Conservation (phyloP, 2,113 vertebrate genomes). For the Oxyura jamaicensis region DNA sequence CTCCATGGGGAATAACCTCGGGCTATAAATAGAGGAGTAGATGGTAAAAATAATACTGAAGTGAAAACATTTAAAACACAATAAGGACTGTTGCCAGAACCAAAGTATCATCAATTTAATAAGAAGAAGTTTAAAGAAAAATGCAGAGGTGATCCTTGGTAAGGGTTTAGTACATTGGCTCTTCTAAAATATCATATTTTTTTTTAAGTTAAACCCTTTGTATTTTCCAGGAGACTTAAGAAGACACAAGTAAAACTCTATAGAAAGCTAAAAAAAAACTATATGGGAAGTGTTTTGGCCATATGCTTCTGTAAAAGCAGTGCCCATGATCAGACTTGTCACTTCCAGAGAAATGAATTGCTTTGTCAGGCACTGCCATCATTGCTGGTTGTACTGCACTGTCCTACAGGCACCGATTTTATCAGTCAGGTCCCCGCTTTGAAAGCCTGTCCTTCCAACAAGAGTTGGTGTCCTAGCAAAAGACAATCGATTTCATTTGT, state of each 20-base stretch:
- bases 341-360: neutral
- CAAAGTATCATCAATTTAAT: neutral
- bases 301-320: neutral
- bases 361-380: neutral
- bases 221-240: neutral
- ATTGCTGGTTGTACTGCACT: neutral
- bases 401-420: fast-evolving
- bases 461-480: neutral
- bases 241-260: neutral
- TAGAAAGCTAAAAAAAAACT: neutral
- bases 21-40: neutral
- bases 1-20: neutral
- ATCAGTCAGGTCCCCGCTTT: fast-evolving
- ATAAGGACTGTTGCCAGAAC: neutral
- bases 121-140: neutral
- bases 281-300: neutral
- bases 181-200: neutral
- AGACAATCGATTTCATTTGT: neutral
- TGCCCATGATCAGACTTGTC: neutral
- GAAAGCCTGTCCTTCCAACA: neutral
- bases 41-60: neutral
- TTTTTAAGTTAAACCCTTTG: neutral
- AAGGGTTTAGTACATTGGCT: neutral
- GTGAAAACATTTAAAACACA: neutral
- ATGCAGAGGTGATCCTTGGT: neutral